Percentiles rank a stretch among this genome's conserved stretches.
These are phyloP conservation scores for Thunnus maccoyii DNA, from an alignment of 2,113 vertebrate genomes.

Conservation along the genomic window DNA sequence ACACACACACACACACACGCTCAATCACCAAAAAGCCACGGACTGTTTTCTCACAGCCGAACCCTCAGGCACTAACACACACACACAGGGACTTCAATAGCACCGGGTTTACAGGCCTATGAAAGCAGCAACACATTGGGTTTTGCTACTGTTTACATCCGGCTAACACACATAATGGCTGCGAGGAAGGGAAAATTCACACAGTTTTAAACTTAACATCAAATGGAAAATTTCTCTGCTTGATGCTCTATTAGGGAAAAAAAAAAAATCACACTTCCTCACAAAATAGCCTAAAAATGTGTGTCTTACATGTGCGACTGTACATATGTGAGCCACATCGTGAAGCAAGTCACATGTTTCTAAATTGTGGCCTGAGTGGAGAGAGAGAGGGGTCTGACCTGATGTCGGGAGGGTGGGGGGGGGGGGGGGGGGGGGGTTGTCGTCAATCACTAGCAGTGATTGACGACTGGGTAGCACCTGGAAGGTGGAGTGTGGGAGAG, in stretches of 20 bases:
- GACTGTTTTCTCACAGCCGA: conserved; percentile 58
- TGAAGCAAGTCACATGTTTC: conserved; percentile 9
- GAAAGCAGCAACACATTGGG: conserved; percentile 65
- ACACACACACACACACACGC: conserved; percentile 33
- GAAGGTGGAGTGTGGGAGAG: conserved; percentile 67
- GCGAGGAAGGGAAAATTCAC: conserved; percentile 33
- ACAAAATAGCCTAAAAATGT: background rate
- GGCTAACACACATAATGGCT: conserved; percentile 16
- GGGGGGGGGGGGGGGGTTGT: background rate
- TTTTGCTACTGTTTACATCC: conserved; percentile 66
- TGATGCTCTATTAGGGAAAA: background rate
- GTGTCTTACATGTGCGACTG: background rate
- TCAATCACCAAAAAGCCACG: conserved; percentile 63
- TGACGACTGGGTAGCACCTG: conserved; percentile 70
- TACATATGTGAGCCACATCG: conserved; percentile 1
- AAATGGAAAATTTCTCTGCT: conserved; percentile 59
- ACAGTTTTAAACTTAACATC: conserved; percentile 48
- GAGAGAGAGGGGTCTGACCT: conserved; percentile 1
- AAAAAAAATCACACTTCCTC: conserved; percentile 16
- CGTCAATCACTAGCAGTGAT: conserved; percentile 16
- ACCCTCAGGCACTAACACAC: conserved; percentile 46
- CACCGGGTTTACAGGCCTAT: conserved; percentile 66
- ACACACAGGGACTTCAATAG: conserved; percentile 38
- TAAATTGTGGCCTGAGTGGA: background rate
- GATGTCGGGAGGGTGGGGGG: background rate